Evolutionary conservation across 2,797 vertebrate genomes (phyloP).

Genomic region (Ispidina lecontei): DNA sequence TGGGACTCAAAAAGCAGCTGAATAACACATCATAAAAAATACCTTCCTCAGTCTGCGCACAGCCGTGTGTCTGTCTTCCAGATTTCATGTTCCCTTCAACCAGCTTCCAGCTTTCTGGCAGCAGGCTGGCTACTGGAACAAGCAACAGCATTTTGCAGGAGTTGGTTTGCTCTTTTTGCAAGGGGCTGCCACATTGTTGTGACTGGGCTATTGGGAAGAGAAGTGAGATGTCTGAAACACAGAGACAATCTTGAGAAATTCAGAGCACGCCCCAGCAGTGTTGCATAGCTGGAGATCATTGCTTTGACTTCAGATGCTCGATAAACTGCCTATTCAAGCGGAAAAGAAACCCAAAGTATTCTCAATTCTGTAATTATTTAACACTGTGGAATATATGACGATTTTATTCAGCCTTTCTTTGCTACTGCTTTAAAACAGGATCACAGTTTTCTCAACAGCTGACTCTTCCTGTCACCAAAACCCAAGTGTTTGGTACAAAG

Average conservation of each 20-base stretch:
- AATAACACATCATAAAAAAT: conserved; percentile 10
- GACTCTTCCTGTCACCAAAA: conserved; percentile 22
- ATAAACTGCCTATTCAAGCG: neutral
- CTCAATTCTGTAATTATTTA: conserved; percentile 33
- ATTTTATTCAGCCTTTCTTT: conserved; percentile 15
- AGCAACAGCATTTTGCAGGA: neutral
- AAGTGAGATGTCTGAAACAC: neutral
- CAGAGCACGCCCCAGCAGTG: neutral
- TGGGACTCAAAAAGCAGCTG: neutral
- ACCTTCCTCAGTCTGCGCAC: neutral
- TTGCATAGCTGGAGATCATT: neutral
- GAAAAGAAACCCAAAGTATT: neutral
- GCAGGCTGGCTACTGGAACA: neutral
- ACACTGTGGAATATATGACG: neutral
- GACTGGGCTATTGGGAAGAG: neutral
- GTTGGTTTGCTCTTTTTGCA: neutral
- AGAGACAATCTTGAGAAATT: neutral
- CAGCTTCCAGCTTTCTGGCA: neutral
- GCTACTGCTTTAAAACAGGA: conserved; percentile 9
- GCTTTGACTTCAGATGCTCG: neutral
- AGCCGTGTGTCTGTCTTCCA: neutral
- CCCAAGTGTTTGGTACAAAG: neutral
- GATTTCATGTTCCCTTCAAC: neutral
- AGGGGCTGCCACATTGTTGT: neutral
- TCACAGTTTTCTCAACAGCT: conserved; percentile 36